Percentiles rank a stretch among this genome's conserved stretches.
phyloP scores from a whole-genome alignment of 53 echinoderm and acorn worm genomes.

The Zoroaster sp. region DNA sequence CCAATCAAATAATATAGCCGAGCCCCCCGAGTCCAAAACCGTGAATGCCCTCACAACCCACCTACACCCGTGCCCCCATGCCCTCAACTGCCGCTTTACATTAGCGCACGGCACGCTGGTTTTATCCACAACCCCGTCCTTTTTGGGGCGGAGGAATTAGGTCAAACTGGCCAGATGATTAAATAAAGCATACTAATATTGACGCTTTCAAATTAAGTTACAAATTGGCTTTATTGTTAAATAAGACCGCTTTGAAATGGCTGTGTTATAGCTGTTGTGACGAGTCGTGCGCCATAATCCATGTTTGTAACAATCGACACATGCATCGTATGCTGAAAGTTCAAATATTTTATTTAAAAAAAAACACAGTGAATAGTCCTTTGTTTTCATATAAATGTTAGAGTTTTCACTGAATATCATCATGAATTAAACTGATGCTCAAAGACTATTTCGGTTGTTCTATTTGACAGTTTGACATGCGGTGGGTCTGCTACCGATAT shows the following conservation, averaged over 20 bases:
- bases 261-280: background rate
- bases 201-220: background rate
- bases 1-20: background rate
- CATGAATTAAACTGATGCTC: too few species aligned
- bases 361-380: too few species aligned
- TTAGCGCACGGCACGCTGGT: background rate
- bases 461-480: too few species aligned
- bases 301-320: too few species aligned
- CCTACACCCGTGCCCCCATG: background rate
- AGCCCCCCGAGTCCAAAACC: background rate
- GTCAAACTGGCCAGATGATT: constrained; percentile 11
- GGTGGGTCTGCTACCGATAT: too few species aligned
- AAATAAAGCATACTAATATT: constrained; percentile 11
- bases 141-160: background rate
- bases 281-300: too few species aligned
- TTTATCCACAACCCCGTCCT: background rate
- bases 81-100: background rate
- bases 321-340: too few species aligned
- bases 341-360: too few species aligned
- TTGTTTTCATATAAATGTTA: too few species aligned
- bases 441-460: too few species aligned
- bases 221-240: background rate
- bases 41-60: background rate
- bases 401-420: too few species aligned
- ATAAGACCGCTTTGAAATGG: background rate